Evolutionary conservation across 2,797 vertebrate species (phyloP), one percentile per base, ranked within the genome.

Genomic region (Cichlasoma orientale): DNA sequence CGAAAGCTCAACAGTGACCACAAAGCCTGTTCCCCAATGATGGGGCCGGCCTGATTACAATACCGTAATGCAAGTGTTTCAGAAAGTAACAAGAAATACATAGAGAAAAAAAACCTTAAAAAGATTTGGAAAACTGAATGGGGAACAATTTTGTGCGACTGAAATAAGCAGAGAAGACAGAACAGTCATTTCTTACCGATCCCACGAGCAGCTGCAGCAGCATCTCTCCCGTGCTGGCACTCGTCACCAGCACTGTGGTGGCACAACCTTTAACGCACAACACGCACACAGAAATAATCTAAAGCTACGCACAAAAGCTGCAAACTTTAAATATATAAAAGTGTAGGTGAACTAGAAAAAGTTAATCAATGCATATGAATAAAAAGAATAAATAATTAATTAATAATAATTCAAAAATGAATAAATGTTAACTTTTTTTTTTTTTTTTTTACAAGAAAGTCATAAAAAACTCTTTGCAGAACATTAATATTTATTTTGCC

Each of bases 151-250:
- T 47, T 27, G 23, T 25, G 38, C 27, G 18, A 6, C 14, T 18
- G 38, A 63, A 63, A 44, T 66, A 4, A 47, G 0, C 44, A 0
- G 18, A 16, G 23, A 47, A 19, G 38, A 27, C 2, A 11, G 16
- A 44, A 66, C 23, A 11, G 29, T 38, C 0, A 7, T 1, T 59
- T 91, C 97, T 93, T 93, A 99, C 98, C 90, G 91, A 96, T 54
- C 98, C 98, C 9, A 98, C 96, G 16, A 99, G 89, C 47, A 98
- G 84, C 95, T 99, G 98, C 3, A 99, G 92, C 2, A 96, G 76
- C 98, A 99, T 99, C 94, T 99, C 98, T 1, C 98, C 98, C 7
- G 97, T 79, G 21, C 97, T 96, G 19, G 98, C 98, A 21, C 97
- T 96, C 0, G 97, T 98, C 88, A 99, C 98, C 72, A 99, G 93